Evolutionary conservation across 2,888 invertebrate species (phyloP).

Genomic region (Panzeria rudis): DNA sequence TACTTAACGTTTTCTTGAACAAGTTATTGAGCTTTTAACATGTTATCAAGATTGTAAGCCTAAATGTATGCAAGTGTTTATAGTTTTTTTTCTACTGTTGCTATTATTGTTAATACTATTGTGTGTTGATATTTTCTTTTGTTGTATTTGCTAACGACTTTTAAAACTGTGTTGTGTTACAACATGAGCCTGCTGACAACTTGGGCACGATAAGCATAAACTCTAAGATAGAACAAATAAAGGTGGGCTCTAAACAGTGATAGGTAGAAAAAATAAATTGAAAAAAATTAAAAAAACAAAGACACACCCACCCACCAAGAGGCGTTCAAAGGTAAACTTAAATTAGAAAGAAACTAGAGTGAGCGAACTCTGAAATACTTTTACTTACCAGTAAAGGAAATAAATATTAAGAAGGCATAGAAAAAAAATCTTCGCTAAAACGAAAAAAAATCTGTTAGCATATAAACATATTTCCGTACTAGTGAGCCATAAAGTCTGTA

Average conservation of each 20-base stretch:
- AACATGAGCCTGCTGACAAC: constrained; percentile 70
- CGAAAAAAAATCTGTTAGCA: neutral
- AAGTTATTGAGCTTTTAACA: constrained; percentile 72
- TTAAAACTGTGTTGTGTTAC: constrained; percentile 63
- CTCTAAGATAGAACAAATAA: constrained; percentile 64
- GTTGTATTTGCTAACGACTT: constrained; percentile 56
- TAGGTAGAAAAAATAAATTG: constrained; percentile 37
- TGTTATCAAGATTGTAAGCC: constrained; percentile 72
- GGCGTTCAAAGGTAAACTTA: neutral
- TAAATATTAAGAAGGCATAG: neutral
- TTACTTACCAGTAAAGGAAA: neutral
- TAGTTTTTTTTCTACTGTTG: constrained; percentile 21
- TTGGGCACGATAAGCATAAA: constrained; percentile 69
- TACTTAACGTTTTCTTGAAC: constrained; percentile 57
- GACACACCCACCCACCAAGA: constrained; percentile 54
- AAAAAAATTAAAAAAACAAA: constrained; percentile 46
- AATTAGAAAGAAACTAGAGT: constrained; percentile 21
- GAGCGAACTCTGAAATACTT: constrained; percentile 9
- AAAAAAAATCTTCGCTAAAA: neutral
- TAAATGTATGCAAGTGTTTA: constrained; percentile 70
- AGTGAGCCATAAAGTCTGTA: neutral
- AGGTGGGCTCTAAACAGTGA: constrained; percentile 51
- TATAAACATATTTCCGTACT: constrained; percentile 37
- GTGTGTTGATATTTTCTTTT: constrained; percentile 26
- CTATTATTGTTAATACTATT: constrained; percentile 31